These are phyloP conservation scores for Coenobita brevimanus DNA, from an alignment of 1,140 invertebrate species.

Conservation along the genomic window DNA sequence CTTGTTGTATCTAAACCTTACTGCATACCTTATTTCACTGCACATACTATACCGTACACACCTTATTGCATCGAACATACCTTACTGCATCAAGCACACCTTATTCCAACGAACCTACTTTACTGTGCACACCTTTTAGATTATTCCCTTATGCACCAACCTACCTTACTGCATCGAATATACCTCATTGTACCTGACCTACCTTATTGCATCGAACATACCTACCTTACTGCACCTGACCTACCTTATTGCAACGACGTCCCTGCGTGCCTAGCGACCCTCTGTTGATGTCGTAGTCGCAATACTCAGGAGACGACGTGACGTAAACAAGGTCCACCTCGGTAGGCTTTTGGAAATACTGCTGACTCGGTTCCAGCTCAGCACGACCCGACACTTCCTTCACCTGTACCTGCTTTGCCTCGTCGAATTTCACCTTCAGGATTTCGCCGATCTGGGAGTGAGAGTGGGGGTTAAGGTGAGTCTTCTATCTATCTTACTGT, in stretches of 20 bases:
- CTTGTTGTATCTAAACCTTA: no score
- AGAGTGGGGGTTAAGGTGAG: no score
- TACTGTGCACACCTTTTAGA: no score
- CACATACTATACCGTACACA: no score
- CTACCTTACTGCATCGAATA: background rate
- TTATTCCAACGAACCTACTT: no score
- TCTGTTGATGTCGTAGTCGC: conserved; percentile 82
- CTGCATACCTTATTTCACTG: no score
- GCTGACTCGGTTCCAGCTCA: conserved; percentile 70
- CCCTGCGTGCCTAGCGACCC: conserved; percentile 90
- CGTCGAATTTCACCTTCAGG: conserved; percentile 74
- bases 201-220: background rate
- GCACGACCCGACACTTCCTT: conserved; percentile 71
- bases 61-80: no score
- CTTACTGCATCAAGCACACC: no score
- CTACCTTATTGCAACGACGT: conserved; percentile 87
- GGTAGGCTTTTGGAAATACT: conserved; percentile 72
- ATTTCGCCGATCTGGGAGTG: conserved; percentile 72
- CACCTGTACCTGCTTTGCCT: conserved; percentile 73
- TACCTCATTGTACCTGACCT: background rate
- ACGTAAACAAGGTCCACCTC: conserved; percentile 84
- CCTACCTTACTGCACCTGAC: background rate
- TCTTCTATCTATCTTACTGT: no score
- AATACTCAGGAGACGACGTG: conserved; percentile 90
- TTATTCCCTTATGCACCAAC: no score